These are phyloP conservation scores for Lasioglossum malachurum DNA, from an alignment of 2,888 invertebrate genomes.

Conservation along the genomic window DNA sequence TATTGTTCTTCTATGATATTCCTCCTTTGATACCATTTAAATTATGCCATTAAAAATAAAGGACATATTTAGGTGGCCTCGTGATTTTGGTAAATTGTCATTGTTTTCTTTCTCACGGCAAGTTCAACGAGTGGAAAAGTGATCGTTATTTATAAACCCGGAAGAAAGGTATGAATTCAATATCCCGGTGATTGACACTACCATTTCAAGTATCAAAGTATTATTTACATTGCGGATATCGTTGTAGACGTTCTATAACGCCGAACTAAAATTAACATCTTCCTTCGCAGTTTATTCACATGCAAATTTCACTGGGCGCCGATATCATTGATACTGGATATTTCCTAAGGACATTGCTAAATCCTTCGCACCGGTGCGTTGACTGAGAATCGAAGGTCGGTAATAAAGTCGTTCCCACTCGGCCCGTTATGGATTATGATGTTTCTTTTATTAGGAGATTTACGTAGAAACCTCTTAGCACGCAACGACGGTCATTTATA, in stretches of 20 bases:
- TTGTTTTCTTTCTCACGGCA: not conserved
- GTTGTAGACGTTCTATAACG: slow-evolving; percentile 2
- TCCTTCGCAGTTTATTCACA: slow-evolving; percentile 65
- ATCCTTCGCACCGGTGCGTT: slow-evolving; percentile 38
- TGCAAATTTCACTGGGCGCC: slow-evolving; percentile 62
- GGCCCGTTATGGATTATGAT: slow-evolving; percentile 40
- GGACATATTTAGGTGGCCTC: no score
- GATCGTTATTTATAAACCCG: slow-evolving; percentile 6
- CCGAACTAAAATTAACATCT: slow-evolving; percentile 52
- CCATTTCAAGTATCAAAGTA: slow-evolving; percentile 8
- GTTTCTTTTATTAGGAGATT: slow-evolving; percentile 22
- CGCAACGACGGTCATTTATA: slow-evolving; percentile 27
- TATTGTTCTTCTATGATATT: no score
- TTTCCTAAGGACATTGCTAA: slow-evolving; percentile 54
- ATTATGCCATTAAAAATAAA: no score
- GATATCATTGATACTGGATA: slow-evolving; percentile 59
- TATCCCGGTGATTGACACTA: slow-evolving; percentile 21
- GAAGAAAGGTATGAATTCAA: slow-evolving; percentile 7
- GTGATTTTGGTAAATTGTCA: not conserved
- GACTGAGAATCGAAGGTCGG: slow-evolving; percentile 52
- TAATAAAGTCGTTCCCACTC: slow-evolving; percentile 42
- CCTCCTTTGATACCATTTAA: no score
- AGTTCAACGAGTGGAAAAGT: not conserved
- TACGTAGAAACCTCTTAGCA: slow-evolving; percentile 5
- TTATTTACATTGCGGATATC: slow-evolving; percentile 38